Base-by-base conservation (phyloP, 1,140 invertebrate genomes). In the Drosophila athabasca region DNA sequence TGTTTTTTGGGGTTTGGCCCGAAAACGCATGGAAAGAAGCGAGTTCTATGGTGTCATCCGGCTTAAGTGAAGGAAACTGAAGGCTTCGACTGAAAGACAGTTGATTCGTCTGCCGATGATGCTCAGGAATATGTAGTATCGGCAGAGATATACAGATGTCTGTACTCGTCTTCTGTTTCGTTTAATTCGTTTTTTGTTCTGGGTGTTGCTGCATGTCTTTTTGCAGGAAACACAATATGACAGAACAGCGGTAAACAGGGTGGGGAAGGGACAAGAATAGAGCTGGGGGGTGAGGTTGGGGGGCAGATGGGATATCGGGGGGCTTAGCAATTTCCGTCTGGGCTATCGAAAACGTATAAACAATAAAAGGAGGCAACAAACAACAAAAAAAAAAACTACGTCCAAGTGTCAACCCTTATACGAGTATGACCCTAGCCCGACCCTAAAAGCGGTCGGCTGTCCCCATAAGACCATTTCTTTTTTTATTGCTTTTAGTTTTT, bases 321-420 rank as follows among this genome's bases (percentile, higher is more conserved):
- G 51, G 54, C 69, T 74, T 85, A 65, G 81, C 81, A 85, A 87
- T 85, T 85, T 85, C 81, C 81, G 81, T 85, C 70, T 81, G 77
- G 73, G 73, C 81, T 81, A 85, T 85, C 81, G 82, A 87, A 85
- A 85, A 81, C 82, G 81, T 70, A 85, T 85, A 85, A 85, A 85
- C 81, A 85, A 87, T 85, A 85, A 85, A 87, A 81, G 52, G 54
- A 65, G 53, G 59, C 57, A 76, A 84, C 24, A 60, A 76, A 84
- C 24, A 19, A 39, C 6, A 67, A 48, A 46, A 48, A 74, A 24
- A 52, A 4, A 43, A 50, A 57, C 6, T 43, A 45, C 22, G 8
- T 46, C 46, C 26, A 46, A 51, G 35, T 60, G 59, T 65, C 70
- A 74, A 74, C 69, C 71, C 71, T 65, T 69, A 24, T 24, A 57